phyloP scores from a whole-genome alignment of 2,113 vertebrate genomes.

The Malurus alboscapulatus region DNA sequence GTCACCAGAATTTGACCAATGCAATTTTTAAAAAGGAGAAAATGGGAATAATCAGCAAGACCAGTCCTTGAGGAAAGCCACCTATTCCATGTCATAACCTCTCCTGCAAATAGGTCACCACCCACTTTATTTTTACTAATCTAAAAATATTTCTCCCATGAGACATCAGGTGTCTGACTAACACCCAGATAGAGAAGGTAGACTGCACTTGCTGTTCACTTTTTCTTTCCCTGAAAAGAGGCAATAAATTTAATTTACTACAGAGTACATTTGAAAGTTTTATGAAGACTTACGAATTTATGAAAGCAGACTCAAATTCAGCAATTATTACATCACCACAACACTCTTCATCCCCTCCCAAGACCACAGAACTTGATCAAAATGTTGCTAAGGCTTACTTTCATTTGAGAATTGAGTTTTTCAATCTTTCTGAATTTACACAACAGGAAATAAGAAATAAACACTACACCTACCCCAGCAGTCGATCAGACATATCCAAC shows the following conservation, averaged over 20 bases:
- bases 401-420: neutral
- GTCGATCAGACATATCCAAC: conserved; percentile 88
- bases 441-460: neutral
- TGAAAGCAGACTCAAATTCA: neutral
- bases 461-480: conserved; percentile 80
- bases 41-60: neutral
- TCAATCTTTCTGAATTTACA: neutral
- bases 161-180: neutral
- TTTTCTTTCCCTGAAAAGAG: neutral
- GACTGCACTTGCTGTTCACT: neutral
- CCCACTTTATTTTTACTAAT: neutral
- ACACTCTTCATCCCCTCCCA: neutral
- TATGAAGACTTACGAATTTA: neutral
- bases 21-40: neutral
- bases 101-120: neutral
- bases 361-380: neutral
- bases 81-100: neutral
- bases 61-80: neutral
- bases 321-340: neutral
- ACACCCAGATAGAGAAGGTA: neutral
- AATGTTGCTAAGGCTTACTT: neutral
- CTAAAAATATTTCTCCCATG: neutral
- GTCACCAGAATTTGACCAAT: neutral
- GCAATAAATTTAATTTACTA: neutral
- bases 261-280: neutral